A percentile compares a stretch with the other conserved stretches of the same genome.
These are phyloP conservation scores for Pecten maximus DNA, from an alignment of 2,888 invertebrate species.

Conservation along the genomic window DNA sequence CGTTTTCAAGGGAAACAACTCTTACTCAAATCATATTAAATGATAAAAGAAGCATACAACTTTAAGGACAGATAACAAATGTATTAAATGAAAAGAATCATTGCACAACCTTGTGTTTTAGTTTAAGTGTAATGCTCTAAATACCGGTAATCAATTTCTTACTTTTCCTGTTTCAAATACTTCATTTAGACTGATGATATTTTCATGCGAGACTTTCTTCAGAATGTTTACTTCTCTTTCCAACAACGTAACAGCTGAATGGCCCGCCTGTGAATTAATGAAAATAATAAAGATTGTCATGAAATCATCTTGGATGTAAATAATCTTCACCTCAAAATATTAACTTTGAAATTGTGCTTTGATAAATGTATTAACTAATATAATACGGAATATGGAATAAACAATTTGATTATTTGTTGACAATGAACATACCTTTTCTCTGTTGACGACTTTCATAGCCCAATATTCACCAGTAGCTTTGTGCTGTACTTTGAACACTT, in stretches of 20 bases:
- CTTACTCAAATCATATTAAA: no score
- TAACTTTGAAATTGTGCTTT: neutral
- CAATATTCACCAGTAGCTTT: constrained; percentile 72
- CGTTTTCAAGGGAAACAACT: no score
- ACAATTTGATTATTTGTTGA: neutral
- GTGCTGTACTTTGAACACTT: constrained; percentile 77
- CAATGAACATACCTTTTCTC: constrained; percentile 78
- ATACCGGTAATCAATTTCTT: constrained; percentile 44
- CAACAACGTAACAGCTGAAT: constrained; percentile 82
- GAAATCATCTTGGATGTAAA: neutral
- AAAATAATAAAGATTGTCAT: neutral
- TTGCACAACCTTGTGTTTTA: neutral
- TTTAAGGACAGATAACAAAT: no score
- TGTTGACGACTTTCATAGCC: constrained; percentile 82
- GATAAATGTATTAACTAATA: neutral
- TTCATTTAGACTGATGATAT: constrained; percentile 85
- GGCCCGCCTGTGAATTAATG: constrained; percentile 77
- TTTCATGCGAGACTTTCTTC: constrained; percentile 85
- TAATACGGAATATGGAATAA: no score
- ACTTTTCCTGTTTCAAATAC: constrained; percentile 85
- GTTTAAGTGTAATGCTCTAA: neutral
- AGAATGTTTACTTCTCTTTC: constrained; percentile 85
- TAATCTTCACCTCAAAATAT: neutral
- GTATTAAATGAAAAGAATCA: neutral
- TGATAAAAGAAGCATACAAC: no score